Percentiles rank a stretch among this genome's conserved stretches.
Evolutionary conservation across 2,113 vertebrate genomes (phyloP).

Genomic region (Nansenia antarctica): DNA sequence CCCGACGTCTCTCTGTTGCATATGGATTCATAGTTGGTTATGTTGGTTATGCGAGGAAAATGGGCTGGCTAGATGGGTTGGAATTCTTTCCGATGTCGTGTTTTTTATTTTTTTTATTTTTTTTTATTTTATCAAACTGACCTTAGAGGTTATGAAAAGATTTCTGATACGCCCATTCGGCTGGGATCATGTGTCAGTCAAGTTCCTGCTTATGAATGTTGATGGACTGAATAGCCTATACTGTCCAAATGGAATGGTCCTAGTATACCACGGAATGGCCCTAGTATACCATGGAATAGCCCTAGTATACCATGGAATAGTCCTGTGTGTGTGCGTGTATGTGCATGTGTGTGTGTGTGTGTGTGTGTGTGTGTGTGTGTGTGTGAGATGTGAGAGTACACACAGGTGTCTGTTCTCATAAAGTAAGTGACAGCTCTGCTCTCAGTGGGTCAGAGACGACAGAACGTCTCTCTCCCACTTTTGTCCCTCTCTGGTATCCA

Average conservation of each 20-base stretch:
- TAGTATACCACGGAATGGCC: not conserved
- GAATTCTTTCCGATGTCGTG: not conserved
- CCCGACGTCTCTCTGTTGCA: slow-evolving; percentile 36
- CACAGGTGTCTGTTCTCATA: not conserved
- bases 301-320: too few species aligned
- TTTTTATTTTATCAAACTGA: not conserved
- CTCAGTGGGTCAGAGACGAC: not conserved
- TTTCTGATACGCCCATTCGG: not conserved
- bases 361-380: too few species aligned
- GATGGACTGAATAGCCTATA: not conserved
- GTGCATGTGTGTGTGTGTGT: too few species aligned
- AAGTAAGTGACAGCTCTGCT: not conserved
- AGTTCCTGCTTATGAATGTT: not conserved
- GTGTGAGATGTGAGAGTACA: not conserved
- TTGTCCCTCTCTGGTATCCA: not conserved
- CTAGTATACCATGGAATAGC: too few species aligned
- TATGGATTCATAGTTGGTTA: slow-evolving; percentile 34
- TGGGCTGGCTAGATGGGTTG: not conserved
- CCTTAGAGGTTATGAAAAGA: not conserved
- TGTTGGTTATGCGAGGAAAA: not conserved
- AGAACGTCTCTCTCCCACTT: not conserved
- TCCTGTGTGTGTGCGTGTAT: too few species aligned
- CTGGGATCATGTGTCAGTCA: not conserved
- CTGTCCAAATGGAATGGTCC: not conserved
- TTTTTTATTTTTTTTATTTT: not conserved